Evolutionary conservation across 2,113 vertebrate species (phyloP).

Genomic region (Nothobranchius furzeri): DNA sequence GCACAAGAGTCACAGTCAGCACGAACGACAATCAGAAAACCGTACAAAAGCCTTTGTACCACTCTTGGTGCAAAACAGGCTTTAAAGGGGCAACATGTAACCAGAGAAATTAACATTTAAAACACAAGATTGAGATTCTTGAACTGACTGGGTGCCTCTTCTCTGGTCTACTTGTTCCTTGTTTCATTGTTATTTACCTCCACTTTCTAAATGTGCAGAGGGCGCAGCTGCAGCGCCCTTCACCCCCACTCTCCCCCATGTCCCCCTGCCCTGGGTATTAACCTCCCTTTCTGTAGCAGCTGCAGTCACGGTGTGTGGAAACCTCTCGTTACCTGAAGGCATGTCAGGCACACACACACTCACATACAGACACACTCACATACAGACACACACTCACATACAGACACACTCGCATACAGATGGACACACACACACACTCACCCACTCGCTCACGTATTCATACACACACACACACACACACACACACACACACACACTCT

Average conservation of each 20-base stretch:
- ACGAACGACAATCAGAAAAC: too few species aligned
- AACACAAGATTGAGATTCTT: too few species aligned
- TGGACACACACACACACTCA: too few species aligned
- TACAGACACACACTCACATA: constrained; percentile 22
- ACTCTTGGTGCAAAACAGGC: too few species aligned
- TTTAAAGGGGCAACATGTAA: too few species aligned
- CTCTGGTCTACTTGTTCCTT: not conserved
- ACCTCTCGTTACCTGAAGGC: constrained; percentile 73
- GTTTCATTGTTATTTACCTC: constrained; percentile 31
- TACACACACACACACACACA: too few species aligned
- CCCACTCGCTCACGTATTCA: too few species aligned
- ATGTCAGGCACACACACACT: constrained; percentile 34
- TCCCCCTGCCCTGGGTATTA: constrained; percentile 70
- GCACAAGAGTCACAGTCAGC: too few species aligned
- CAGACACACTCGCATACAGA: not conserved
- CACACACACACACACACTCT: too few species aligned
- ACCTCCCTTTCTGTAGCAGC: constrained; percentile 74
- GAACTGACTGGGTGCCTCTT: not conserved
- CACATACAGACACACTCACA: not conserved
- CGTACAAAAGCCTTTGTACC: too few species aligned
- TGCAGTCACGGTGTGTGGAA: constrained; percentile 69
- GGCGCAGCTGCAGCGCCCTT: constrained; percentile 56
- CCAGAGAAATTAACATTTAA: too few species aligned
- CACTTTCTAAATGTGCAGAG: constrained; percentile 32
- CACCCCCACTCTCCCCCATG: constrained; percentile 55